These are phyloP conservation scores for Avahi laniger DNA, from an alignment of 2,797 vertebrate species.

Conservation along the genomic window DNA sequence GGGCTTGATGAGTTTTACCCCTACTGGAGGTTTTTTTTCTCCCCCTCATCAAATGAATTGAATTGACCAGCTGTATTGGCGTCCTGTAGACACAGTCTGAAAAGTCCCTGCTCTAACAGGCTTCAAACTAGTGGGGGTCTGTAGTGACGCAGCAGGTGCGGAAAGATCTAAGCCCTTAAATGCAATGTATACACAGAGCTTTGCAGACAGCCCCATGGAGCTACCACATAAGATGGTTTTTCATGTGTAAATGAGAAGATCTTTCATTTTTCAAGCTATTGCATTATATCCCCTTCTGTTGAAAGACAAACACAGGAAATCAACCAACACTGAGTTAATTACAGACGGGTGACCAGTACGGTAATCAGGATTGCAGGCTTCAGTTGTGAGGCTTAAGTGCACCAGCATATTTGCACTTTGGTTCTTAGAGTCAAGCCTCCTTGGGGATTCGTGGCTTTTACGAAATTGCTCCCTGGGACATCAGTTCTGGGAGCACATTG, in stretches of 20 bases:
- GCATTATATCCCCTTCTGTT: slow-evolving; percentile 63
- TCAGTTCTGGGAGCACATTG: not conserved
- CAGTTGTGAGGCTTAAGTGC: not conserved
- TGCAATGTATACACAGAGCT: slow-evolving; percentile 65
- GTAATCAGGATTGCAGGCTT: not conserved
- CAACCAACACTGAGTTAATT: slow-evolving; percentile 69
- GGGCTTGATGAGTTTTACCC: slow-evolving; percentile 47
- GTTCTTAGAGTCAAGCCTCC: slow-evolving; percentile 2
- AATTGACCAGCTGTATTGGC: slow-evolving; percentile 73
- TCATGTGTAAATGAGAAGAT: slow-evolving; percentile 69
- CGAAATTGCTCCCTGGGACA: slow-evolving; percentile 61
- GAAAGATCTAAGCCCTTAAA: slow-evolving; percentile 76
- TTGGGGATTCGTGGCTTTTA: slow-evolving; percentile 38
- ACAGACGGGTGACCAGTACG: slow-evolving; percentile 10
- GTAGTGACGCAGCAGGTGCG: slow-evolving; percentile 53
- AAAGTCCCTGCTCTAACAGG: slow-evolving; percentile 51
- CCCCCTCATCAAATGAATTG: slow-evolving; percentile 62
- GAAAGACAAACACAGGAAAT: slow-evolving; percentile 66
- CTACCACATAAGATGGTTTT: slow-evolving; percentile 55
- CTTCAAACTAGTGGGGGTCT: slow-evolving; percentile 37
- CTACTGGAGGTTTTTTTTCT: not conserved
- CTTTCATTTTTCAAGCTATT: slow-evolving; percentile 67
- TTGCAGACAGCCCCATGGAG: slow-evolving; percentile 60
- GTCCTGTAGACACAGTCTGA: slow-evolving; percentile 59
- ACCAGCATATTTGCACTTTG: not conserved